Percentiles rank a stretch among this genome's conserved stretches.
Conservation (phyloP, 2,797 vertebrate genomes). For the Phaenicophaeus curvirostris region DNA sequence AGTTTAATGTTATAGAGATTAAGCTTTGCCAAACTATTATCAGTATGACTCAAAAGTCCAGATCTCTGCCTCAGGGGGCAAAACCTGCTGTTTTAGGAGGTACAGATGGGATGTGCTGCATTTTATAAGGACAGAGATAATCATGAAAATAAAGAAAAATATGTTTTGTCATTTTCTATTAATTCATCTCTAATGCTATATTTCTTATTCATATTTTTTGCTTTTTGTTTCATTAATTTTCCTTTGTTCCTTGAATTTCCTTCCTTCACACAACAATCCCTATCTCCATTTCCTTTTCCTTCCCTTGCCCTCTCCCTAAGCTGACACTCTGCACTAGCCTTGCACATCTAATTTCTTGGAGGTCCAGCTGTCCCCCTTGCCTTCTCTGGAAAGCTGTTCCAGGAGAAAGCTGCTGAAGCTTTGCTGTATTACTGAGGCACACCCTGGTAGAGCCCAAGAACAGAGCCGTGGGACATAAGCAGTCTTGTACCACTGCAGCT, state of each 20-base stretch:
- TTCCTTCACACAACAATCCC: neutral
- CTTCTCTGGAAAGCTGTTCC: neutral
- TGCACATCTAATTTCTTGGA: neutral
- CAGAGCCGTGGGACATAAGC: neutral
- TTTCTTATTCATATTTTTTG: neutral
- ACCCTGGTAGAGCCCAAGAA: neutral
- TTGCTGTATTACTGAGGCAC: neutral
- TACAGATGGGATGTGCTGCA: neutral
- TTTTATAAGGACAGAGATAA: neutral
- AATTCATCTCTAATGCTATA: neutral
- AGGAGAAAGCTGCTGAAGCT: neutral
- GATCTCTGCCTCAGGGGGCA: neutral
- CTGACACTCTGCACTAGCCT: neutral
- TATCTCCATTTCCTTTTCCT: neutral
- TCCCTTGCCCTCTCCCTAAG: neutral
- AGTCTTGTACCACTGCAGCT: neutral
- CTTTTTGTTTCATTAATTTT: neutral
- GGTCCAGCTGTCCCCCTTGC: neutral
- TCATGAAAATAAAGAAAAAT: neutral
- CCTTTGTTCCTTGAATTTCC: neutral
- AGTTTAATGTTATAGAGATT: neutral
- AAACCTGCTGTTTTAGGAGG: neutral
- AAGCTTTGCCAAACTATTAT: rapidly evolving
- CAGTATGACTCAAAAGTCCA: neutral
- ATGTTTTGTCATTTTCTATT: neutral